Percentiles rank a stretch among this genome's conserved stretches.
These are phyloP conservation scores for Scarus forsteni DNA, from an alignment of 2,797 vertebrate genomes.

Conservation along the genomic window DNA sequence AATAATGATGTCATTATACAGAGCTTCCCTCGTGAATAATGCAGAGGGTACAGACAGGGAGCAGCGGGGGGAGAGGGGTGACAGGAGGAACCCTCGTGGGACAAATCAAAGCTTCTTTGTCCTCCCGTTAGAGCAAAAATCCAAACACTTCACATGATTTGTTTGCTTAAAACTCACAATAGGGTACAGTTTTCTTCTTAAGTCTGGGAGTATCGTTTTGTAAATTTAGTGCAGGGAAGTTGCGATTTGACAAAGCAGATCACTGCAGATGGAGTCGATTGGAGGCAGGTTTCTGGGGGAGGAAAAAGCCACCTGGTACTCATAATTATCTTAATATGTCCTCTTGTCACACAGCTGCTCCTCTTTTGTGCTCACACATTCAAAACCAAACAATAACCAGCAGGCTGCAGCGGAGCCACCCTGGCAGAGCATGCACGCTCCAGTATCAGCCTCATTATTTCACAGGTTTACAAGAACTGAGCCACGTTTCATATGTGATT, in stretches of 20 bases:
- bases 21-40: slow-evolving; percentile 67
- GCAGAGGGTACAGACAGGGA: slow-evolving; percentile 33
- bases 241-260: slow-evolving; percentile 35
- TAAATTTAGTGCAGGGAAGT: slow-evolving; percentile 5
- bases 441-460: neutral
- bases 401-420: slow-evolving; percentile 33
- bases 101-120: slow-evolving; percentile 64
- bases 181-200: neutral
- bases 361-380: slow-evolving; percentile 26
- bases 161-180: neutral
- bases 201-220: neutral
- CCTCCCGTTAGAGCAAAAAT: slow-evolving; percentile 21
- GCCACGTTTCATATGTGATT: neutral
- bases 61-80: slow-evolving; percentile 17
- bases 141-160: neutral
- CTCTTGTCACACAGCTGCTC: slow-evolving; percentile 59
- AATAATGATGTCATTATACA: slow-evolving; percentile 59
- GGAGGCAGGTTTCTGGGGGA: slow-evolving; percentile 17
- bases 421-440: neutral
- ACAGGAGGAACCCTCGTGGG: slow-evolving; percentile 36
- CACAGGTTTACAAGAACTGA: neutral
- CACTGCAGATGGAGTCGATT: slow-evolving; percentile 64
- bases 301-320: slow-evolving; percentile 57
- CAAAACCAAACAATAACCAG: slow-evolving; percentile 12
- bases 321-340: slow-evolving; percentile 53